phyloP scores from a whole-genome alignment of 2,888 invertebrate species.

The Dicranocentrus wangi region DNA sequence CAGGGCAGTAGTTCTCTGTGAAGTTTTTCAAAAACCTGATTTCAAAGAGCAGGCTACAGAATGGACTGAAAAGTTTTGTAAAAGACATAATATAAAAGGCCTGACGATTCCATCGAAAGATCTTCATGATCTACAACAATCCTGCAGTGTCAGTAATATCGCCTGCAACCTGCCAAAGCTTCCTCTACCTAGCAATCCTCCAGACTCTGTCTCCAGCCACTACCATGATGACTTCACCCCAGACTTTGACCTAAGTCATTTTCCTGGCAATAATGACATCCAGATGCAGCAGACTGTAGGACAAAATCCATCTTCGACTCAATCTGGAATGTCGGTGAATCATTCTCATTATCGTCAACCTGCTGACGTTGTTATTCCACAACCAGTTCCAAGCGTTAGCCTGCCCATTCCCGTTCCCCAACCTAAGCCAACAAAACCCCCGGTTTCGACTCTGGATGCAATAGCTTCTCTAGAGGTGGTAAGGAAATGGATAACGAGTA shows the following conservation, averaged over 20 bases:
- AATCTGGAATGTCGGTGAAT: too few species aligned
- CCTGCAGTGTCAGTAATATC: not conserved
- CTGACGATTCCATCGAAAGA: not conserved
- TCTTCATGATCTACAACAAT: not conserved
- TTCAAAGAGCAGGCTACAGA: constrained; percentile 15
- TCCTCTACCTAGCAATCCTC: not conserved
- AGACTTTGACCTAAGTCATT: not conserved
- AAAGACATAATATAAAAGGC: constrained; percentile 4
- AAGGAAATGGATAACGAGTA: constrained; percentile 37
- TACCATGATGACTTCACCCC: not conserved
- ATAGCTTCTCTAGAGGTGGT: constrained; percentile 21
- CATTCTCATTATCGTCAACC: too few species aligned
- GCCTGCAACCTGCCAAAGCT: too few species aligned
- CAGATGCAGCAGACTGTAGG: too few species aligned
- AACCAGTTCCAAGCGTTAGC: too few species aligned
- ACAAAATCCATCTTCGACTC: too few species aligned
- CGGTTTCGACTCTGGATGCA: too few species aligned
- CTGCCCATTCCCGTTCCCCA: too few species aligned
- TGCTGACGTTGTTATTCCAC: too few species aligned
- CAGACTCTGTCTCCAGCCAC: not conserved
- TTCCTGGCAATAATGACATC: not conserved
- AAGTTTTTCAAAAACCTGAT: constrained; percentile 11
- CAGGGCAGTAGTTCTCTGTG: constrained; percentile 24
- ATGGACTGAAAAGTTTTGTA: constrained; percentile 36
- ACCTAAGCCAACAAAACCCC: too few species aligned